Percentiles rank a stretch among this genome's conserved stretches.
phyloP scores from a whole-genome alignment of 2,888 invertebrate genomes.

The Aphrophora alni region DNA sequence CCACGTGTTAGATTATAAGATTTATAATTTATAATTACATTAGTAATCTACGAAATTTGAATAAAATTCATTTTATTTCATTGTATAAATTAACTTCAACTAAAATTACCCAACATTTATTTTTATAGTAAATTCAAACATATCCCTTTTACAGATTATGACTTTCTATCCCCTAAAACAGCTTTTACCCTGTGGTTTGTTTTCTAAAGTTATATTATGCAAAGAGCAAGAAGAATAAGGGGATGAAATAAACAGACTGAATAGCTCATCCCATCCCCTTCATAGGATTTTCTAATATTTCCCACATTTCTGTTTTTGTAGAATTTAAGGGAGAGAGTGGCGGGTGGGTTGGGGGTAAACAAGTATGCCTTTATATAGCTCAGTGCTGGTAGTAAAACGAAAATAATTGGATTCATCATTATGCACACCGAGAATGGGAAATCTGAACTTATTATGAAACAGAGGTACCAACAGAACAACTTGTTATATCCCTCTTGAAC shows the following conservation, averaged over 20 bases:
- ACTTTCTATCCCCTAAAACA: neutral
- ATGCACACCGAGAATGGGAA: constrained; percentile 2
- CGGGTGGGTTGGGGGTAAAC: neutral
- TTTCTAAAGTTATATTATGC: neutral
- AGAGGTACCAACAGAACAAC: neutral
- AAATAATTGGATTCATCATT: constrained; percentile 38
- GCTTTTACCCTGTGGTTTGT: neutral
- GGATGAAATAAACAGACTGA: neutral
- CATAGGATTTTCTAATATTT: neutral
- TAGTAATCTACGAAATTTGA: too few relatives aligned
- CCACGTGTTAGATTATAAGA: too few relatives aligned
- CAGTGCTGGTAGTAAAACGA: constrained; percentile 14
- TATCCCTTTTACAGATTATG: too few relatives aligned
- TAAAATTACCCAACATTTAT: too few relatives aligned
- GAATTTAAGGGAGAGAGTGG: neutral
- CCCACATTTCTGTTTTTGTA: neutral
- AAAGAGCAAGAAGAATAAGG: too few relatives aligned
- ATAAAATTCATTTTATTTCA: too few relatives aligned
- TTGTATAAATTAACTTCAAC: too few relatives aligned
- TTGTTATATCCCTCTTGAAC: neutral
- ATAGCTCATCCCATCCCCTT: neutral
- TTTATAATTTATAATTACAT: too few relatives aligned
- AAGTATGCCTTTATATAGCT: neutral
- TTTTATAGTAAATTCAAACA: too few relatives aligned
- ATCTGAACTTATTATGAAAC: neutral